A percentile compares a stretch with the other conserved stretches of the same genome.
Conservation (phyloP, 2,113 vertebrate genomes). For the Pampusana beccarii region DNA sequence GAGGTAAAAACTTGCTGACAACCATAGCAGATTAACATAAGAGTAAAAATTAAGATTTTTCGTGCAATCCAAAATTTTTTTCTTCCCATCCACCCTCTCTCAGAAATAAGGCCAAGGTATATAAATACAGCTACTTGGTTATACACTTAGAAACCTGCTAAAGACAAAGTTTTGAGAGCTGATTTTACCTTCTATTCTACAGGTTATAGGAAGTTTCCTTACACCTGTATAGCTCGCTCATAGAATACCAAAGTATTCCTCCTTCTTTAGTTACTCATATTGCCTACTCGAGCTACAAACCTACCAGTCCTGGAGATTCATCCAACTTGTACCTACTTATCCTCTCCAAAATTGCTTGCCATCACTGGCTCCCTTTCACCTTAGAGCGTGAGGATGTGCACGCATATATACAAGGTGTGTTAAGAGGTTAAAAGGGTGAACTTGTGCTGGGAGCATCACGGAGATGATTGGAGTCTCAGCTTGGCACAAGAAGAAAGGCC, state of each 20-base stretch:
- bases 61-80: not conserved
- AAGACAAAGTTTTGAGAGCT: not conserved
- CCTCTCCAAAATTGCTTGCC: not conserved
- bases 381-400: conserved; percentile 38
- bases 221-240: not conserved
- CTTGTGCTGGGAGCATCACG: conserved; percentile 36
- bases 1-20: not conserved
- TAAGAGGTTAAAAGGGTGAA: conserved; percentile 54
- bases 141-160: not conserved
- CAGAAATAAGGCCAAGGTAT: not conserved
- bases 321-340: conserved; percentile 5
- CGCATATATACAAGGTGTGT: conserved; percentile 22
- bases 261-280: not conserved
- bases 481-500: conserved; percentile 65
- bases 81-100: not conserved
- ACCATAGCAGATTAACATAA: not conserved
- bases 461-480: conserved; percentile 29
- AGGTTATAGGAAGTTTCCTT: not conserved
- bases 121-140: not conserved
- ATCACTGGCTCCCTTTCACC: conserved; percentile 7
- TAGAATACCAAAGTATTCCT: not conserved
- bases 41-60: not conserved
- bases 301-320: not conserved
- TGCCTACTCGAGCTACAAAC: not conserved
- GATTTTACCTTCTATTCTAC: not conserved